phyloP scores from a whole-genome alignment of 2,797 vertebrate genomes.

The Sebastes cheni region DNA sequence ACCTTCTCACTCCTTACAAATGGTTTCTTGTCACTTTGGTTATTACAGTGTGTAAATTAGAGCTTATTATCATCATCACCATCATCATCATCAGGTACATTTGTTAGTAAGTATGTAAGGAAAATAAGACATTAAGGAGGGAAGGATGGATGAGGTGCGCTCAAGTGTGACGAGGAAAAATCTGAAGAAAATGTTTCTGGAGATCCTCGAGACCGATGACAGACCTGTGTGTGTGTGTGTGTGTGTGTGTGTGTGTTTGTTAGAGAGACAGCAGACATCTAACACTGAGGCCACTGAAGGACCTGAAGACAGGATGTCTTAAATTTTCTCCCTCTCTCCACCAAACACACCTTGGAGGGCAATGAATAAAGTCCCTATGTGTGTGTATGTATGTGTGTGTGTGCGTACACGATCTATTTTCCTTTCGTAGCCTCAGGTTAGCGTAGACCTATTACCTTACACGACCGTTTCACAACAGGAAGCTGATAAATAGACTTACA shows the following conservation, averaged over 20 bases:
- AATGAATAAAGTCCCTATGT: constrained; percentile 9
- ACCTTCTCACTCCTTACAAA: background rate
- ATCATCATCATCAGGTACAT: too few species aligned
- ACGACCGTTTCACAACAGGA: constrained; percentile 9
- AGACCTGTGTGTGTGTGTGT: background rate
- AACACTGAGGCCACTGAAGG: background rate
- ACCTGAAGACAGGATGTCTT: constrained; percentile 11
- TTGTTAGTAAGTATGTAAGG: too few species aligned
- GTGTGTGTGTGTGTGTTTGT: background rate
- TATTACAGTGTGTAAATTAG: background rate
- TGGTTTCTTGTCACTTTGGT: background rate
- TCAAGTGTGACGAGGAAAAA: background rate
- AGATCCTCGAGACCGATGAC: background rate
- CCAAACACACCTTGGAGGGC: background rate
- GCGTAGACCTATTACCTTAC: constrained; percentile 18
- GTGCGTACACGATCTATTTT: background rate
- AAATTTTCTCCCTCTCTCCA: background rate
- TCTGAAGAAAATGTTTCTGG: background rate
- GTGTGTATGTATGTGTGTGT: background rate
- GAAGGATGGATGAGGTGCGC: background rate
- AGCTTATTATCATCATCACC: background rate
- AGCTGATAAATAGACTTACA: constrained; percentile 2
- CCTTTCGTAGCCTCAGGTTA: constrained; percentile 2
- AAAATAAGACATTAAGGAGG: background rate
- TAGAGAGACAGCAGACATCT: background rate